Base-by-base conservation (phyloP, 2,113 vertebrate species). In the Gila orcuttii region DNA sequence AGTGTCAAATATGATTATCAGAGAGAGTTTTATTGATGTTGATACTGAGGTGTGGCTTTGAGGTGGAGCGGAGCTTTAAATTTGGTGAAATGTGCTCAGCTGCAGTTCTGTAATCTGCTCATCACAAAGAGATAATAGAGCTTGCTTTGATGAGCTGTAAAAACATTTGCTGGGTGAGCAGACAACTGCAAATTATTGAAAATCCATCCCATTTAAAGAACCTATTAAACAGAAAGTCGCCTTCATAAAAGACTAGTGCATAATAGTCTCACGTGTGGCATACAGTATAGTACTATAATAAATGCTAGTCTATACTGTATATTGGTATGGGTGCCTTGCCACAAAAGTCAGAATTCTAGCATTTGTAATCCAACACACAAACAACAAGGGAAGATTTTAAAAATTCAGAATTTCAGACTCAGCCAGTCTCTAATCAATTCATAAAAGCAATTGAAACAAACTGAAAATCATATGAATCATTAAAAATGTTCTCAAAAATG, bases 101-200 rank as follows among this genome's bases (percentile, higher is more conserved):
- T 83, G 50, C 12, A 60, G 74, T 23, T 47, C 36, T 17, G 57
- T n/a, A 23, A 74, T 50, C 50, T 73, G 47, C 50, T 39, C 81
- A 83, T 73, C 28, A 33, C 55, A 45, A 45, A 60, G 15, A 83
- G 50, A 69, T 62, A 55, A 88, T 76, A 66, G 42, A 39, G 42
- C 52, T 39, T 39, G 21, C 71, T 88, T 71, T 42, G 73, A 74
- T 57, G 85, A 23, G 7, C 45, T 71, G 75, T 81, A 60, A 86
- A 66, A 73, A 86, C 81, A 84, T 81, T 82, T 69, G 82, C 85
- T 87, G 42, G 68, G 39, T 77, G 74, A 84, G 83, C 45, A 68
- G 42, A 83, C 59, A 75, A 60, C 47, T 33, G 83, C 69, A 62
- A 83, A 42, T 57, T 52, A 85, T 39, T 42, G 19, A 87, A 84